Evolutionary conservation across 2,797 vertebrate genomes (phyloP).

Genomic region (Amazona finschi): DNA sequence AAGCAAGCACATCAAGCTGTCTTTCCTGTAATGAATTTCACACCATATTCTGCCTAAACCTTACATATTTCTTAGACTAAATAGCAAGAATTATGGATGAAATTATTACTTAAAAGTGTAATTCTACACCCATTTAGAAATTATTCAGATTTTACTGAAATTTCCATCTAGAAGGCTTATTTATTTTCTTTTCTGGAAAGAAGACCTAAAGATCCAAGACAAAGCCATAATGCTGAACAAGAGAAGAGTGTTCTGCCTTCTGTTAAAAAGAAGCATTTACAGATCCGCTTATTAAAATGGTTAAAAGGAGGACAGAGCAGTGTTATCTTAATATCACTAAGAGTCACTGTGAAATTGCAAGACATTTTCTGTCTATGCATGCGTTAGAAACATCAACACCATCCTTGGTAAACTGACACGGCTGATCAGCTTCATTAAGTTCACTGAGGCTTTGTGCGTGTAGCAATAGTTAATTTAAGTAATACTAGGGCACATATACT

Average conservation of each 20-base stretch:
- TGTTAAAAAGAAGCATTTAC: neutral
- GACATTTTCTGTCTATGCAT: neutral
- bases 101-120: neutral
- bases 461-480: neutral
- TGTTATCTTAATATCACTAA: neutral
- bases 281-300: neutral
- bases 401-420: neutral
- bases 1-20: neutral
- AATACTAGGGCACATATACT: neutral
- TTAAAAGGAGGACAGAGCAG: neutral
- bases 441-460: neutral
- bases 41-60: neutral
- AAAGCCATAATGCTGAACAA: neutral
- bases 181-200: constrained; percentile 12
- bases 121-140: neutral
- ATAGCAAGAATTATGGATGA: neutral
- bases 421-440: neutral
- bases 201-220: neutral
- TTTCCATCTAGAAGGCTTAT: neutral
- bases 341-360: neutral
- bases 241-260: neutral
- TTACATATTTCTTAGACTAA: neutral
- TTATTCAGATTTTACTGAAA: neutral
- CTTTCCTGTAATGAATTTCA: neutral
- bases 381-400: neutral